Base-by-base conservation (phyloP, 2,797 vertebrate species). In the Melanotaenia nigrans region DNA sequence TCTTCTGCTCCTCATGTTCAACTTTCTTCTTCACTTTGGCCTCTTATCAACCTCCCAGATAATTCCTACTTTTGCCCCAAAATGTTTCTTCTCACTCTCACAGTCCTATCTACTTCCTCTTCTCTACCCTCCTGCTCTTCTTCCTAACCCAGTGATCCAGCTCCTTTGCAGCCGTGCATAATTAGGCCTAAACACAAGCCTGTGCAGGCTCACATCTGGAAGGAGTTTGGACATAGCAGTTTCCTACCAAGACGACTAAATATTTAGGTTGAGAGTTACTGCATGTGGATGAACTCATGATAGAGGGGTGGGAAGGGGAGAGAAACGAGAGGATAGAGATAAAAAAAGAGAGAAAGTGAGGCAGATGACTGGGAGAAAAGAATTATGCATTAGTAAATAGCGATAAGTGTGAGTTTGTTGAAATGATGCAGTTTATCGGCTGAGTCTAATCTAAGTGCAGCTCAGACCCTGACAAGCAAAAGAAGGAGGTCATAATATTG, bases 181-280 rank as follows among this genome's bases (percentile, higher is more conserved):
- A 95, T 95, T 93, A 95, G 91, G 91, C 90, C 92, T 87, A 91
- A 95, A 93, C 92, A 93, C 93, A 91, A 91, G 93, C 83, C 93
- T 91, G 91, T 73, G 81, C 90, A 90, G 87, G 87, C 92, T 91
- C 92, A 95, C 95, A 95, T 95, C 95, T 95, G 95, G 95, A 95
- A 95, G 87, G 87, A 92, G 94, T 95, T 95, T 95, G 87, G 94
- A 92, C 92, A 95, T 94, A 88, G 94, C 94, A 94, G 94, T 95
- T 94, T 95, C 94, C 95, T 94, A 95, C 94, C 93, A 95, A 88
- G 93, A 94, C 93, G 89, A 92, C 95, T 95, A 95, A 95, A 95
- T 95, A 95, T 95, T 95, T 95, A 95, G 94, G 94, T 95, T 95
- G 91, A 94, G 93, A 94, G 93, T 95, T 93, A 93, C 93, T 93